Evolutionary conservation across 2,888 invertebrate genomes (phyloP).

Genomic region (Colletes collaris): DNA sequence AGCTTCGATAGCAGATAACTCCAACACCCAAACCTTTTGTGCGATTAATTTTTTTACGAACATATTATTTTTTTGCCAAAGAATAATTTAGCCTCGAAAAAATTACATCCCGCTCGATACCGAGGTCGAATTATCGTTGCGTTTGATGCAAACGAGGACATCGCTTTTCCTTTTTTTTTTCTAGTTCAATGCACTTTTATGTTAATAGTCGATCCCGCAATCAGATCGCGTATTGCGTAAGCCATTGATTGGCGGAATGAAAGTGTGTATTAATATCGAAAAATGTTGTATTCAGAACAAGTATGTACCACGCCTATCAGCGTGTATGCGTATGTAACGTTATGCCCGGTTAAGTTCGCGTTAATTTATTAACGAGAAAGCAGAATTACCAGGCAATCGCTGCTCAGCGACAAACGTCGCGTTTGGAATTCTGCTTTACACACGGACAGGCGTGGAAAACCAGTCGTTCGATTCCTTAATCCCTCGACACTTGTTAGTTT

Average conservation of each 20-base stretch:
- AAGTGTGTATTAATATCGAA: constrained; percentile 48
- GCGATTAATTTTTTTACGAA: no score
- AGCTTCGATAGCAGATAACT: no score
- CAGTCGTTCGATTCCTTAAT: background rate
- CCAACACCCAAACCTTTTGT: no score
- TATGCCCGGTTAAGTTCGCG: constrained; percentile 29
- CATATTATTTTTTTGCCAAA: no score
- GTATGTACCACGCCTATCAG: constrained; percentile 48
- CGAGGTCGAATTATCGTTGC: no score
- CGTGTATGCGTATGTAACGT: constrained; percentile 1
- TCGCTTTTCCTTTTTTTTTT: constrained; percentile 22
- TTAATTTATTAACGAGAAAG: constrained; percentile 41
- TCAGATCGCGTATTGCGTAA: constrained; percentile 43
- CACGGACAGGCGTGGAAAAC: background rate
- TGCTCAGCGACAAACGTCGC: constrained; percentile 13
- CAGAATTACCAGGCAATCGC: constrained; percentile 8
- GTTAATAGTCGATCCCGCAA: constrained; percentile 48
- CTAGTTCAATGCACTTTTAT: constrained; percentile 45
- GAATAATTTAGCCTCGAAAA: no score
- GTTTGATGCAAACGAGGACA: background rate
- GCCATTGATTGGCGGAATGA: constrained; percentile 44
- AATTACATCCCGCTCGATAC: no score
- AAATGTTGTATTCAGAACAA: constrained; percentile 44
- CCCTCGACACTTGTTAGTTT: background rate
- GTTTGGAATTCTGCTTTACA: constrained; percentile 9